Conservation (phyloP, 2,888 invertebrate genomes). For the Melinopterus prodromus region DNA sequence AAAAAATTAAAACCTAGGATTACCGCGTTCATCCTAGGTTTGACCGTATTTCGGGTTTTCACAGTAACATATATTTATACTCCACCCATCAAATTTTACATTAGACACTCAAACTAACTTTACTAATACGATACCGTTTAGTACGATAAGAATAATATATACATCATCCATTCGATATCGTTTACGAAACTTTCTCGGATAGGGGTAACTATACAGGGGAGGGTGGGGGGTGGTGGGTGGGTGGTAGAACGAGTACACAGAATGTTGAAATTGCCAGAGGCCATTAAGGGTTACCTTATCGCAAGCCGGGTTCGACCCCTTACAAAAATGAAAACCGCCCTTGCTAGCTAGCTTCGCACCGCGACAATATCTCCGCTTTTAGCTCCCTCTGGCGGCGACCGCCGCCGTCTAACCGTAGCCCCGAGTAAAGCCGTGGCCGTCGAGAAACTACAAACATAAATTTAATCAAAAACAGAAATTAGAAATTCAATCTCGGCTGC, state of each 20-base stretch:
- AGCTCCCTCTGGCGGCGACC: not conserved
- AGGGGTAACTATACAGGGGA: not conserved
- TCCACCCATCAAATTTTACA: no score
- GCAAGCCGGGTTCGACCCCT: not conserved
- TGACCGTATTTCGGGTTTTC: no score
- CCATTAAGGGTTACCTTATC: not conserved
- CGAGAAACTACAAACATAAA: conserved; percentile 49
- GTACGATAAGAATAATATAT: not conserved
- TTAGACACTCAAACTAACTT: no score
- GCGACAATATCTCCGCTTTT: conserved; percentile 4
- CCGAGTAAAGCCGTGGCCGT: conserved; percentile 15
- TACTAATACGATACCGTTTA: not conserved
- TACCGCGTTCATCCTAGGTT: no score
- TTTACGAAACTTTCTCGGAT: not conserved
- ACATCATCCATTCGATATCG: not conserved
- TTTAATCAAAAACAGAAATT: conserved; percentile 63
- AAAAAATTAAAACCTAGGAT: no score
- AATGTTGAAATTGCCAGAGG: not conserved
- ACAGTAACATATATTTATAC: no score
- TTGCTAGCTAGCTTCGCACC: not conserved
- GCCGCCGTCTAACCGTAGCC: conserved; percentile 8
- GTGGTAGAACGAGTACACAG: not conserved
- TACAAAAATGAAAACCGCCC: not conserved
- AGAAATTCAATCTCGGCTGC: conserved; percentile 61
- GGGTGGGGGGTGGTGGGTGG: not conserved